Percentiles rank a stretch among this genome's conserved stretches.
phyloP scores from a whole-genome alignment of 2,113 vertebrate genomes.

The Solea solea region DNA sequence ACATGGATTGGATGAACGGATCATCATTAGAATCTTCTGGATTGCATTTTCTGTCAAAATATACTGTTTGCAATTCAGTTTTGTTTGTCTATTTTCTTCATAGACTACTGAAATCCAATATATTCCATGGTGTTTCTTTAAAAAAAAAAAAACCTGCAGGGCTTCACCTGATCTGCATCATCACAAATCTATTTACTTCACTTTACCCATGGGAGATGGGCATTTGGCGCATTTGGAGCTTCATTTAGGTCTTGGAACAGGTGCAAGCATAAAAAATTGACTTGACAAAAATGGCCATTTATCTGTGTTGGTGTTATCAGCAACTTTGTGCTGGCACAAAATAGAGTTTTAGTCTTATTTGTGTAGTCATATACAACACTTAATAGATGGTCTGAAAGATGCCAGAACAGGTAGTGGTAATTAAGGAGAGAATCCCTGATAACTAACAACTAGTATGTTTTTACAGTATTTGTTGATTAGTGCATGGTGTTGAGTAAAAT shows the following conservation, averaged over 20 bases:
- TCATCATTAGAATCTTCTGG: no score
- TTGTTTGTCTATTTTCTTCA: no score
- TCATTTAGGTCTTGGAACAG: conserved; percentile 6
- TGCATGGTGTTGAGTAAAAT: neutral
- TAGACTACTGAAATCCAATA: no score
- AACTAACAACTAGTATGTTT: conserved; percentile 6
- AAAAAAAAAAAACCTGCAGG: no score
- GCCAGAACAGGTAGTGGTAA: conserved; percentile 11
- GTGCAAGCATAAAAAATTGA: neutral
- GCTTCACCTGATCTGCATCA: conserved; percentile 28
- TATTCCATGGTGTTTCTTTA: no score
- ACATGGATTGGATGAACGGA: no score
- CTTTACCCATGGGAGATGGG: neutral
- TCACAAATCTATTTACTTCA: neutral
- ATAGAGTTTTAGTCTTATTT: conserved; percentile 7
- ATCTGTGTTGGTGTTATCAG: neutral
- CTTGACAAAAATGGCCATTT: neutral
- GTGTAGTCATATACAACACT: conserved; percentile 17
- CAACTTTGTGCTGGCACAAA: neutral
- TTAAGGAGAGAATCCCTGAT: conserved; percentile 7
- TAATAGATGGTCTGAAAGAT: conserved; percentile 17
- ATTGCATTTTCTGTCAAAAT: no score
- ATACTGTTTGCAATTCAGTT: no score
- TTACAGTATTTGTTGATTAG: neutral
- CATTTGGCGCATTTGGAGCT: no score